Conservation (phyloP, 2,797 vertebrate species). For the Amniataba percoides region DNA sequence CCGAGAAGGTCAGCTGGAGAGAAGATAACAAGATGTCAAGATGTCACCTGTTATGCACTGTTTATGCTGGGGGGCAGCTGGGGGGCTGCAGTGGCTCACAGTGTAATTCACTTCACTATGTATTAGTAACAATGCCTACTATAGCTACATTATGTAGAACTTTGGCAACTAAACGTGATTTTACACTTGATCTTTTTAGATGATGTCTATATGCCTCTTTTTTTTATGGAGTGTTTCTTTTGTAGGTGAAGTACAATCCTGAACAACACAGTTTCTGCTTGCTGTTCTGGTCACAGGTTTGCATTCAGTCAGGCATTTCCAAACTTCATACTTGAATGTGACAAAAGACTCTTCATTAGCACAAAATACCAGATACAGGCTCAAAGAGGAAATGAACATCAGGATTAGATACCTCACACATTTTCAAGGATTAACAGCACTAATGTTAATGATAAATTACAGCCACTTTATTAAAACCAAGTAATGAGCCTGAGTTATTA, state of each 20-base stretch:
- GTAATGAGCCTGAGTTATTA: background rate
- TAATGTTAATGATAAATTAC: background rate
- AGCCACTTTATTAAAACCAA: background rate
- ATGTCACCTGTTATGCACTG: background rate
- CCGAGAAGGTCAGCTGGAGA: constrained; percentile 89
- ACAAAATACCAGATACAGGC: background rate
- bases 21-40: background rate
- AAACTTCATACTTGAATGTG: background rate
- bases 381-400: background rate
- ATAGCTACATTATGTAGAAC: background rate
- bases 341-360: background rate
- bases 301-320: background rate
- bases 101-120: background rate
- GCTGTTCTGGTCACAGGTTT: background rate
- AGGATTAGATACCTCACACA: background rate
- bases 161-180: background rate
- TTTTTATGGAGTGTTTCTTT: background rate
- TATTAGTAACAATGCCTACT: background rate
- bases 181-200: background rate
- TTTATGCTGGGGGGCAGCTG: too few relatives aligned
- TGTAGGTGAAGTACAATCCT: background rate
- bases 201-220: too few relatives aligned
- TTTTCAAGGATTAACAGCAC: background rate
- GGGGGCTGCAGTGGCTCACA: too few relatives aligned
- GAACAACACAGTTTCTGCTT: background rate